Percentiles rank a stretch among this genome's conserved stretches.
phyloP scores from a whole-genome alignment of 2,113 vertebrate genomes.

The Melierax canorus region DNA sequence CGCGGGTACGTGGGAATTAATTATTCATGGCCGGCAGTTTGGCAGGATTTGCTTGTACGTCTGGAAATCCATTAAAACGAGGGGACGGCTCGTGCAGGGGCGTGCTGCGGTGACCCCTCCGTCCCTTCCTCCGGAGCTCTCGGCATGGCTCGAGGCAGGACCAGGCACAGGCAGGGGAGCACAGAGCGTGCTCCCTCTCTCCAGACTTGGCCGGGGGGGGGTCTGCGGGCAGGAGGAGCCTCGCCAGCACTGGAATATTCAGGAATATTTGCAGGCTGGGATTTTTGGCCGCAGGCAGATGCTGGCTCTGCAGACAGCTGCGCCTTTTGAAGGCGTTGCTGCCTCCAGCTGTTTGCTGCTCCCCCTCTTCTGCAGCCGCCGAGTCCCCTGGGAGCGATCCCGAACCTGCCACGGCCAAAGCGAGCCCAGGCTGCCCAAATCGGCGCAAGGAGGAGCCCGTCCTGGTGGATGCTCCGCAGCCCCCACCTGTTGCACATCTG shows the following conservation, averaged over 20 bases:
- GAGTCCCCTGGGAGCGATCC: accelerated
- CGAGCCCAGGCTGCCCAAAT: background rate
- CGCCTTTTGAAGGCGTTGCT: background rate
- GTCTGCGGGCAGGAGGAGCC: background rate
- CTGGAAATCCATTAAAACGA: accelerated
- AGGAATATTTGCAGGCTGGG: background rate
- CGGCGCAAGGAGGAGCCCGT: accelerated
- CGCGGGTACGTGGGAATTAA: background rate
- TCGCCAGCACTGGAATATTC: background rate
- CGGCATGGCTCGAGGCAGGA: accelerated
- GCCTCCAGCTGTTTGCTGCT: background rate
- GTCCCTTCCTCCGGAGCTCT: background rate
- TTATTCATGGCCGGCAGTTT: background rate
- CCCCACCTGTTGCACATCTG: background rate
- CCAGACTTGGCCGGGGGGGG: accelerated
- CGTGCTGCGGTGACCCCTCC: accelerated
- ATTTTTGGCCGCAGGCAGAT: background rate
- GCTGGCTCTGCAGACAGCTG: background rate
- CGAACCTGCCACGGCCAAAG: accelerated
- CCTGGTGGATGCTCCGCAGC: accelerated
- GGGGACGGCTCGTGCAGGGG: accelerated
- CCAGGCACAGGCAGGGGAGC: background rate
- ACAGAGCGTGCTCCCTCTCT: background rate
- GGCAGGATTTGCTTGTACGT: background rate
- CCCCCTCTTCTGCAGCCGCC: accelerated